A percentile compares a stretch with the other conserved stretches of the same genome.
Evolutionary conservation across 1,140 invertebrate species (phyloP).

Genomic region (Zaprionus africanus): DNA sequence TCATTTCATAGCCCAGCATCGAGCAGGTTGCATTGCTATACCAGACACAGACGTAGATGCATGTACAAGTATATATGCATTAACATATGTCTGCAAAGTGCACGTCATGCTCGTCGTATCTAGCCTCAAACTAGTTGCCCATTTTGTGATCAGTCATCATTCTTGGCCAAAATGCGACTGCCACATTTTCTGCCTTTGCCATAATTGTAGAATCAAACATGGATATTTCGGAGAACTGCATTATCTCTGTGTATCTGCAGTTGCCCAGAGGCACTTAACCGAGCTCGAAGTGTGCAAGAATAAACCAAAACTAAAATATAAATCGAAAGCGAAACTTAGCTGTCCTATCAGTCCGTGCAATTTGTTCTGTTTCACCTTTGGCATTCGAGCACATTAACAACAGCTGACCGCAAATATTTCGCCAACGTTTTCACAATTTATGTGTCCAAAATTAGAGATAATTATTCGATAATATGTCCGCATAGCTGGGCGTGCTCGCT

Average conservation of each 20-base stretch:
- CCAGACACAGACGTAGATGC: not conserved
- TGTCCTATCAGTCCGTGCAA: conserved; percentile 1
- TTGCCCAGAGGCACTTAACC: not conserved
- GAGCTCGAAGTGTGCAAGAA: not conserved
- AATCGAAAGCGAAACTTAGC: not conserved
- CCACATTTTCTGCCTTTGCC: not conserved
- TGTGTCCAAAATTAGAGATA: conserved; percentile 6
- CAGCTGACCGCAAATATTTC: conserved; percentile 22
- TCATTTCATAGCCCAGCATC: conserved; percentile 17
- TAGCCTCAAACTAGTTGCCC: conserved; percentile 23
- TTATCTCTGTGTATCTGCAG: not conserved
- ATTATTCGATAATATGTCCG: not conserved
- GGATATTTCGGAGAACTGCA: conserved; percentile 6
- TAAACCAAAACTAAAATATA: not conserved
- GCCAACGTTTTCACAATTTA: conserved; percentile 8
- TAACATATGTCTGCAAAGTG: conserved; percentile 7
- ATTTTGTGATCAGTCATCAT: conserved; percentile 33
- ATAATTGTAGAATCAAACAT: not conserved
- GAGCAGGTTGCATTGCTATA: conserved; percentile 8
- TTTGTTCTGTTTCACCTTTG: conserved; percentile 12
- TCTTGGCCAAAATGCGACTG: conserved; percentile 25
- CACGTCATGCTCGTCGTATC: conserved; percentile 18
- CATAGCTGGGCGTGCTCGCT: not conserved
- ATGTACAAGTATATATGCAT: not conserved
- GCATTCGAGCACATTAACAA: conserved; percentile 10